These are phyloP conservation scores for Turritopsis rubra DNA, from an alignment of 30 jellyfish, hydroid and myxozoan genomes.

Conservation along the genomic window DNA sequence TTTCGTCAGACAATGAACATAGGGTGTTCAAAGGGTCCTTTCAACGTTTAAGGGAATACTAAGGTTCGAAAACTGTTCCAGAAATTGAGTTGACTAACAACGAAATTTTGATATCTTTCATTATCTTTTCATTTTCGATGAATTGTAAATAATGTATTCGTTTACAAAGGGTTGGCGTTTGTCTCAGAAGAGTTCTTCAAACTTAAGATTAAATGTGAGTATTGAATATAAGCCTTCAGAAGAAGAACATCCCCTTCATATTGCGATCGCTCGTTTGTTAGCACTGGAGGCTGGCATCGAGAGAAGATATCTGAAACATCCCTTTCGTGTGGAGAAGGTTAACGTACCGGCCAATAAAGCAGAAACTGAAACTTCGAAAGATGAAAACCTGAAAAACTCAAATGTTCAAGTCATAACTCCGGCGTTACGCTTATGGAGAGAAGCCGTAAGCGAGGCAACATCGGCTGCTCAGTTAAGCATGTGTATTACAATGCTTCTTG, in stretches of 20 bases:
- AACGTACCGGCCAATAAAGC: not conserved
- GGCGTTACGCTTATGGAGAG: conserved; percentile 83
- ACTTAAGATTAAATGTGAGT: conserved; percentile 19
- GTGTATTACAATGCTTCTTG: conserved; percentile 70
- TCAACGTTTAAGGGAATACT: not conserved
- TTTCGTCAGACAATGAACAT: no score
- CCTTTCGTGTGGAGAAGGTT: conserved; percentile 69
- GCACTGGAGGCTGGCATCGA: conserved; percentile 81
- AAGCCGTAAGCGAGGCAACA: conserved; percentile 74
- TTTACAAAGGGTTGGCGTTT: conserved; percentile 67
- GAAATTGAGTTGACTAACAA: not conserved
- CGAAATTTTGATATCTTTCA: not conserved
- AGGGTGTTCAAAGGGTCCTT: not conserved
- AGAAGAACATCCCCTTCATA: conserved; percentile 59
- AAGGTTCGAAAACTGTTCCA: not conserved
- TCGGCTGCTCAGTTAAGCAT: conserved; percentile 77
- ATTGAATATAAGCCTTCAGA: conserved; percentile 15
- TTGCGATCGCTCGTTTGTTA: conserved; percentile 64
- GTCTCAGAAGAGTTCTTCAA: conserved; percentile 66
- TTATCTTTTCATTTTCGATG: not conserved
- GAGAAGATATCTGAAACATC: conserved; percentile 80
- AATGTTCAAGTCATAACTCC: conserved; percentile 78
- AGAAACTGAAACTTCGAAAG: conserved; percentile 1
- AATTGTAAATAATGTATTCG: not conserved
- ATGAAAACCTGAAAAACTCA: conserved; percentile 15